Evolutionary conservation across 2,113 vertebrate genomes (phyloP).

Genomic region (Garra rufa): DNA sequence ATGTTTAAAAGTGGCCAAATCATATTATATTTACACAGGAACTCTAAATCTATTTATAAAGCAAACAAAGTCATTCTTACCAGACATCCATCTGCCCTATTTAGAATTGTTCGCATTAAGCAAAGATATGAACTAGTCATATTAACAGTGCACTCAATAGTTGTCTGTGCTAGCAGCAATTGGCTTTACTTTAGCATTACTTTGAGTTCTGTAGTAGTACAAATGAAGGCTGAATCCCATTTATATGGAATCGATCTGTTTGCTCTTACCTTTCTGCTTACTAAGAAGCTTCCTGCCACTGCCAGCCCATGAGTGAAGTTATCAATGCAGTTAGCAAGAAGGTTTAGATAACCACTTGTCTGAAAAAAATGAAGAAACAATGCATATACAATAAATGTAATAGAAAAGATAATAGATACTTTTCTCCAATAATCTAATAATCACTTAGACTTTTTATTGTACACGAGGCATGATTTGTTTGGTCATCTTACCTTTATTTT

Average conservation of each 20-base stretch:
- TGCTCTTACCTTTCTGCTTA: slow-evolving; percentile 93
- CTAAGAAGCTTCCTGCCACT: slow-evolving; percentile 94
- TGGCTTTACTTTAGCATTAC: background rate
- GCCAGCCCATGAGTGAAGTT: slow-evolving; percentile 98
- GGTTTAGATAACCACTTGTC: slow-evolving; percentile 96
- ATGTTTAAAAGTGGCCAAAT: background rate
- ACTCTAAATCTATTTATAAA: background rate
- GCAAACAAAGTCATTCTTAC: background rate
- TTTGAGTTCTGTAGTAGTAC: background rate
- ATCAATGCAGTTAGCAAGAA: slow-evolving; percentile 96
- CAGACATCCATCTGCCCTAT: background rate
- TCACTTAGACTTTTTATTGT: background rate
- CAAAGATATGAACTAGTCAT: background rate
- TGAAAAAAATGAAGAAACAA: slow-evolving; percentile 62
- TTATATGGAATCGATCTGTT: slow-evolving; percentile 11
- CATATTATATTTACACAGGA: background rate
- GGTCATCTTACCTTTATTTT: slow-evolving; percentile 75
- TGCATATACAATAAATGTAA: background rate
- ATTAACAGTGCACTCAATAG: background rate
- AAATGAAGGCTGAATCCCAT: background rate
- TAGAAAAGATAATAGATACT: background rate
- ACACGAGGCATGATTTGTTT: background rate
- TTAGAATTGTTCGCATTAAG: background rate
- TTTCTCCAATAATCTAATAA: background rate
- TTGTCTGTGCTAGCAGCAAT: background rate